Base-by-base conservation (phyloP, 2,113 vertebrate species). In the Alaudala cheleensis region DNA sequence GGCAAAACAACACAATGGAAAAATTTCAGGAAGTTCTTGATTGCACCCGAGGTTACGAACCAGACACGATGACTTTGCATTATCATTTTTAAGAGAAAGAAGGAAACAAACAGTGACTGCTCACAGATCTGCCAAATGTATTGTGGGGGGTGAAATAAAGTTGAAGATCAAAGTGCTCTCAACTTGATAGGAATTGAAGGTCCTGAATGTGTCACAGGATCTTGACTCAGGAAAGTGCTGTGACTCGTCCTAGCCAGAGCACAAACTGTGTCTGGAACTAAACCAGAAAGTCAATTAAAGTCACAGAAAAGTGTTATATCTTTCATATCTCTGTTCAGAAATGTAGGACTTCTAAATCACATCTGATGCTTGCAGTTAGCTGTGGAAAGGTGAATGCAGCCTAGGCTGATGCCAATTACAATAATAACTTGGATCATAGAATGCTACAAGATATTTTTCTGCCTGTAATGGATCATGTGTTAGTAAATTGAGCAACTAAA, bases 11-110 rank as follows among this genome's bases (percentile, higher is more conserved):
- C 74, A 70, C 0, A 0, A 51, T 65, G 77, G 95, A 95, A 96
- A 95, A 69, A 80, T 42, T 64, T 95, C 95, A 96, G 91, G 85
- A 96, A 91, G 69, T 77, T 93, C 92, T 96, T 96, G 78, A 34
- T 92, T 95, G 95, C 81, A 91, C 86, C 62, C 69, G 90, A 81
- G 77, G 87, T 92, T 84, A 88, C 95, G 96, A 96, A 94, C 51
- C 81, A 95, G 86, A 57, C 89, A 44, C 0, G 3, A 81, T 96
- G 92, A 90, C 95, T 97, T 87, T 54, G 47, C 78, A 39, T 96
- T 95, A 84, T 94, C 83, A 39, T 73, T 91, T 94, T 64, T 14
- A 15, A 24, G 34, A 96, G 88, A 90, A 93, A 73, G 73, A 71
- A 93, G 79, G 92, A 96, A 97, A 95, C 80, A 92, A 94, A 79